A percentile compares a stretch with the other conserved stretches of the same genome.
Conservation (phyloP, 1,140 invertebrate species). For the Drosophila gunungcola region DNA sequence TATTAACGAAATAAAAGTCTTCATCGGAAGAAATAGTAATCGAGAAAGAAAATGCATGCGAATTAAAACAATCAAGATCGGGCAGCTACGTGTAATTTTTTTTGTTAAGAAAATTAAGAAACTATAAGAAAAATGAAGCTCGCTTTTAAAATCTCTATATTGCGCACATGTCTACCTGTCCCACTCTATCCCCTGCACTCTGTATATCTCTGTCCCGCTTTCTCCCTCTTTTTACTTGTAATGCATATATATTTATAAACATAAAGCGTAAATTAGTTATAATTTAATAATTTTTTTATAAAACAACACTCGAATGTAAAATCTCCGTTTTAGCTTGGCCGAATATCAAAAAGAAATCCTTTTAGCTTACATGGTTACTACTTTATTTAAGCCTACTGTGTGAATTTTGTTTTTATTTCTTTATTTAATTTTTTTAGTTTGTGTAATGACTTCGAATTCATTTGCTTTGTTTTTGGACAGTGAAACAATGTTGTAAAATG, state of each 20-base stretch:
- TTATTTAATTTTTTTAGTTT: conserved; percentile 60
- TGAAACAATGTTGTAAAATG: conserved; percentile 52
- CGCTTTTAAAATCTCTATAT: conserved; percentile 23
- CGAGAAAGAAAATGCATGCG: conserved; percentile 20
- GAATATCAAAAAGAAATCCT: conserved; percentile 26
- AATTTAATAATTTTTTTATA: conserved; percentile 65
- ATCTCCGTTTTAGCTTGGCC: conserved; percentile 54
- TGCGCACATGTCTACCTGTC: conserved; percentile 34
- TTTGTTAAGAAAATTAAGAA: conserved; percentile 18
- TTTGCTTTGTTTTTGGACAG: conserved; percentile 47
- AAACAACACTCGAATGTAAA: conserved; percentile 49
- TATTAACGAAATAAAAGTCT: conserved; percentile 45
- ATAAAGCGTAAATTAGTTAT: conserved; percentile 65
- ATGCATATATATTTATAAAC: conserved; percentile 58
- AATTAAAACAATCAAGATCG: conserved; percentile 7
- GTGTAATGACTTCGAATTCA: conserved; percentile 45
- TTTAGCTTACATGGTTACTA: conserved; percentile 52
- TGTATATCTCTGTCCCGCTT: conserved; percentile 41
- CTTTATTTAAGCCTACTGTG: conserved; percentile 38
- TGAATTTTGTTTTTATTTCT: conserved; percentile 58
- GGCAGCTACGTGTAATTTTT: conserved; percentile 26
- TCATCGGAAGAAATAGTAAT: conserved; percentile 14
- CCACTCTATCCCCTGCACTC: conserved; percentile 39
- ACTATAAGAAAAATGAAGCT: conserved; percentile 25
- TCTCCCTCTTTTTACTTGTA: conserved; percentile 48